These are phyloP conservation scores for Amblyraja radiata DNA, from an alignment of 2,797 vertebrate species.

Conservation along the genomic window DNA sequence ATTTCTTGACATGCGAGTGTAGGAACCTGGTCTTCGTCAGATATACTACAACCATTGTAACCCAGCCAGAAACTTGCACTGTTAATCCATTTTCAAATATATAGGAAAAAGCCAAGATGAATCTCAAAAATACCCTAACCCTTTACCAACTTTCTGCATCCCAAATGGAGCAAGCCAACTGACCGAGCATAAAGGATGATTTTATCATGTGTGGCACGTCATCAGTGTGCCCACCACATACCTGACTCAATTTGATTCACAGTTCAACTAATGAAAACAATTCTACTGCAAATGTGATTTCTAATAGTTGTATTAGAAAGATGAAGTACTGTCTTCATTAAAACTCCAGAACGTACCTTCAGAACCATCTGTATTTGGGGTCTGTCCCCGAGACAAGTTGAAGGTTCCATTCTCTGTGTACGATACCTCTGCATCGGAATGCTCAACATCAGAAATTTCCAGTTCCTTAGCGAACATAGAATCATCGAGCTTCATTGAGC, in stretches of 20 bases:
- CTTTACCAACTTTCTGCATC: not conserved
- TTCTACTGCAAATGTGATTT: not conserved
- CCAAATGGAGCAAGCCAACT: not conserved
- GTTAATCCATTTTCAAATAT: not conserved
- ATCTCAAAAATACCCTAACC: not conserved
- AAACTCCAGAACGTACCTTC: constrained; percentile 62
- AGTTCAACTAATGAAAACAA: not conserved
- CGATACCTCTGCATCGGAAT: constrained; percentile 89
- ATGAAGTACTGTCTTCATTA: not conserved
- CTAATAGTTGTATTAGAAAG: not conserved
- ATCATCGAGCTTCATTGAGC: constrained; percentile 77
- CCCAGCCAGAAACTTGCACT: not conserved
- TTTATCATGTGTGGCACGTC: not conserved
- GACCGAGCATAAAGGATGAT: not conserved
- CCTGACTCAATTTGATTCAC: not conserved
- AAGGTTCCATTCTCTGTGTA: constrained; percentile 93
- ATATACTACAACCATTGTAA: not conserved
- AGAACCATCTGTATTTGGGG: constrained; percentile 89
- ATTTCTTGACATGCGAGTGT: not conserved
- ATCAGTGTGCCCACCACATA: not conserved
- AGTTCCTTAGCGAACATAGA: constrained; percentile 77
- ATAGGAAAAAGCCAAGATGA: not conserved
- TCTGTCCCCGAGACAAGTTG: constrained; percentile 91
- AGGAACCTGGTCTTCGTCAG: not conserved
- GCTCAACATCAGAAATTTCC: constrained; percentile 86